Base-by-base conservation (phyloP, 2,113 vertebrate genomes). In the Phalacrocorax carbo region DNA sequence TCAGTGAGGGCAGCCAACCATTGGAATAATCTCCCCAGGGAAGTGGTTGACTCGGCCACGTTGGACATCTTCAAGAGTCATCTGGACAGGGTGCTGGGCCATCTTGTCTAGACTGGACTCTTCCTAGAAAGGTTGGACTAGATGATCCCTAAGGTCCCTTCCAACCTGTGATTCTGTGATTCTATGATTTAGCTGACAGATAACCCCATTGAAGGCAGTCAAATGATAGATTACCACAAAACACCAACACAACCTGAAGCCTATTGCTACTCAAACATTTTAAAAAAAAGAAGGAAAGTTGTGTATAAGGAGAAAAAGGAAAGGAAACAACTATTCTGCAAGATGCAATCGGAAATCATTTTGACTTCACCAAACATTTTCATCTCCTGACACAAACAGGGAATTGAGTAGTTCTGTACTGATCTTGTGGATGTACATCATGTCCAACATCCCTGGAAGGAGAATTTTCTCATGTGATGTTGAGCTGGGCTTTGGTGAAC, bases 401-500 rank as follows among this genome's bases (percentile, higher is more conserved):
- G 80, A 95, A 93, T 44, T 76, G 86, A 88, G 64, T 66, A 81
- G 75, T n/a, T 80, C 69, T 60, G 46, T 12, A 42, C 83, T 76
- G 73, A 86, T 72, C 68, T 76, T 71, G 76, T 0, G 2, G 90
- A 87, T 83, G 86, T 90, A 87, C 0, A 0, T 44, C 72, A 70
- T 65, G 93, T 91, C 73, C 86, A 81, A 90, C 91, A 90, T 38
- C 60, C 23, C 57, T 83, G 88, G 44, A 94, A 97, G 72, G 40
- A 85, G 81, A 88, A 82, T 93, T 94, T 92, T 88, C 88, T 94
- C 2, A 1, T 58, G 49, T 57, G 86, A 94, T 86, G 75, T 61
- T 91, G 86, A 73, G 64, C 38, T 62, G 81, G 71, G 94, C 86
- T 93, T 93, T 70, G 42, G 88, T 3, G 48, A 96, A 95, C 95